Evolutionary conservation across 2,113 vertebrate genomes (phyloP), one percentile per base, ranked within the genome.

Genomic region (Origma solitaria): DNA sequence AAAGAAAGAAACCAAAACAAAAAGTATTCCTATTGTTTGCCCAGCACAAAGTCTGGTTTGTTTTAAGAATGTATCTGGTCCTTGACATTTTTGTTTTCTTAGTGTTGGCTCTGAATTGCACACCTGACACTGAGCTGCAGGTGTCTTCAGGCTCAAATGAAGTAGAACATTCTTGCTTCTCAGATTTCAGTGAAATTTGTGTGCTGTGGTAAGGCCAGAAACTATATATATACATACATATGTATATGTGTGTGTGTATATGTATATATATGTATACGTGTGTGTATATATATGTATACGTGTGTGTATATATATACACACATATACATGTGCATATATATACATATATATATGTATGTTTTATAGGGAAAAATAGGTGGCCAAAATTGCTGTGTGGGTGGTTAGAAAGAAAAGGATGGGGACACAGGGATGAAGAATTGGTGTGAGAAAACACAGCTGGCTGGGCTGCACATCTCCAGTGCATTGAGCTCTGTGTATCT

Each of bases 71-170:
- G 19, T 77, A n/a, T 35, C 45, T 58, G 42, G 24, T 92, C 68
- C 25, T 57, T 83, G 71, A 90, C 54, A 18, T 69, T 88, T 81
- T 51, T 3, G 28, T 93, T 90, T 33, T 86, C 42, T 60, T 70
- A 42, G 56, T 92, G 19, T 66, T 86, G 80, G 44, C 64, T 90
- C 60, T 70, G 56, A 83, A 71, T 66, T 78, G 56, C 60, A 75
- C 68, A 75, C 88, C 80, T 97, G 88, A 78, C 47, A 22, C 25
- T 47, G 79, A 86, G 66, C 64, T 78, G 86, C 92, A 92, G 82
- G 68, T 88, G 82, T 86, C 68, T 90, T 83, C 58, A 66, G 38
- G 78, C 68, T 93, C 30, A 60, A 72, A 82, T 1, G 1, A 69
- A 92, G 56, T 25, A 54, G 60, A 90, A 80, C 38, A 80, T 81